Evolutionary conservation across 2,888 invertebrate genomes (phyloP).

Genomic region (Coecobrya sp.): DNA sequence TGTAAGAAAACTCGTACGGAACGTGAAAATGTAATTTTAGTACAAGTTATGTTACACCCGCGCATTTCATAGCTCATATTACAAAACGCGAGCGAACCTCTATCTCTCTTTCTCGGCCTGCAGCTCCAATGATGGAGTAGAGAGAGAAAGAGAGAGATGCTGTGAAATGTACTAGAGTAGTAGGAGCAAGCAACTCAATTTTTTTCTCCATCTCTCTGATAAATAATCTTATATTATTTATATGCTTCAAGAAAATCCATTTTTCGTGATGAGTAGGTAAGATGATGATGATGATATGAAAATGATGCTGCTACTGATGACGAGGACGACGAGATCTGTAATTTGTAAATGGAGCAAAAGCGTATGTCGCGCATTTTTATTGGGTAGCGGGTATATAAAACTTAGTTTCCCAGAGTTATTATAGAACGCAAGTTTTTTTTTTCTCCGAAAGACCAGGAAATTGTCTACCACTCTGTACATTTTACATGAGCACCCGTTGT

Average conservation of each 20-base stretch:
- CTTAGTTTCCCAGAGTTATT: not conserved
- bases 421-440: slow-evolving; percentile 3
- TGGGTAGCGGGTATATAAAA: not conserved
- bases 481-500: not conserved
- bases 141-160: no score
- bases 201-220: slow-evolving; percentile 26
- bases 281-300: slow-evolving; percentile 1
- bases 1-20: slow-evolving; percentile 55
- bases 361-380: not conserved
- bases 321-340: not conserved
- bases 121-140: no score
- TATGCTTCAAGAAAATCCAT: not conserved
- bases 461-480: not conserved
- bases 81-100: not conserved
- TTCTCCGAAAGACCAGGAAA: not conserved
- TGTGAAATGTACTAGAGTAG: no score
- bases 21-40: slow-evolving; percentile 57
- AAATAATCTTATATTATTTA: slow-evolving; percentile 23
- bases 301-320: no score
- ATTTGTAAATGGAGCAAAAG: slow-evolving; percentile 46
- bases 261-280: slow-evolving; percentile 44
- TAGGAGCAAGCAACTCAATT: slow-evolving; percentile 29
- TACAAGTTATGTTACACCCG: slow-evolving; percentile 62
- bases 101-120: not conserved
- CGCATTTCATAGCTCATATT: slow-evolving; percentile 51